These are phyloP conservation scores for Nibea coibor DNA, from an alignment of 2,113 vertebrate genomes.

Conservation along the genomic window DNA sequence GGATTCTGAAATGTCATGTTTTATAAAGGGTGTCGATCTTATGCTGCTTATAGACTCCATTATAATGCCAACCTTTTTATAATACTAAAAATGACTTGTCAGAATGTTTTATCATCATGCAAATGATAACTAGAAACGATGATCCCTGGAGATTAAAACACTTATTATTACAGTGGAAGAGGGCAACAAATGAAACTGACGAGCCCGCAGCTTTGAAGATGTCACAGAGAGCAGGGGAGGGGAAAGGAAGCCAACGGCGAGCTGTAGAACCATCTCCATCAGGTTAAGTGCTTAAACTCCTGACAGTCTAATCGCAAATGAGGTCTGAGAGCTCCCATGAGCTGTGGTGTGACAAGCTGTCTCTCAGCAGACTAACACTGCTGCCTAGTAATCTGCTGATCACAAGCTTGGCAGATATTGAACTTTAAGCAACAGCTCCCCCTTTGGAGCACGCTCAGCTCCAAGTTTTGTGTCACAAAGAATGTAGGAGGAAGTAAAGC, in stretches of 20 bases:
- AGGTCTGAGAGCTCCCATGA: conserved; percentile 44
- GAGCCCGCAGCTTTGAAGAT: conserved; percentile 48
- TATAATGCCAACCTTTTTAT: conserved; percentile 59
- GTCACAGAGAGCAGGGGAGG: not conserved
- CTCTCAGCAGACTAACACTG: conserved; percentile 39
- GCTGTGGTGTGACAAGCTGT: conserved; percentile 53
- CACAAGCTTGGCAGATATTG: conserved; percentile 20
- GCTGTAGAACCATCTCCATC: conserved; percentile 63
- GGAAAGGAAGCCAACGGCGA: conserved; percentile 14
- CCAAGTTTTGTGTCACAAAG: conserved; percentile 3
- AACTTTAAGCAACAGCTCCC: conserved; percentile 69
- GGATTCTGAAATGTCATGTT: conserved; percentile 43
- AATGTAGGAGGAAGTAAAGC: conserved; percentile 36
- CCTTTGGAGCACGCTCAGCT: conserved; percentile 32
- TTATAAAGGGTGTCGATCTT: conserved; percentile 8
- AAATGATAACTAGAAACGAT: conserved; percentile 59
- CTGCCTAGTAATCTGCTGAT: conserved; percentile 35
- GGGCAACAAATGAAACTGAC: conserved; percentile 45
- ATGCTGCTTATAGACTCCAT: conserved; percentile 4
- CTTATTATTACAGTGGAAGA: conserved; percentile 50
- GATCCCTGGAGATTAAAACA: conserved; percentile 63
- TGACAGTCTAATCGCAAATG: conserved; percentile 67
- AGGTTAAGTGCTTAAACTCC: conserved; percentile 69
- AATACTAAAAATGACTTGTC: conserved; percentile 24
- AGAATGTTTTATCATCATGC: conserved; percentile 51